These are phyloP conservation scores for Neolamprologus hecqui DNA, from an alignment of 2,113 vertebrate species.

Conservation along the genomic window DNA sequence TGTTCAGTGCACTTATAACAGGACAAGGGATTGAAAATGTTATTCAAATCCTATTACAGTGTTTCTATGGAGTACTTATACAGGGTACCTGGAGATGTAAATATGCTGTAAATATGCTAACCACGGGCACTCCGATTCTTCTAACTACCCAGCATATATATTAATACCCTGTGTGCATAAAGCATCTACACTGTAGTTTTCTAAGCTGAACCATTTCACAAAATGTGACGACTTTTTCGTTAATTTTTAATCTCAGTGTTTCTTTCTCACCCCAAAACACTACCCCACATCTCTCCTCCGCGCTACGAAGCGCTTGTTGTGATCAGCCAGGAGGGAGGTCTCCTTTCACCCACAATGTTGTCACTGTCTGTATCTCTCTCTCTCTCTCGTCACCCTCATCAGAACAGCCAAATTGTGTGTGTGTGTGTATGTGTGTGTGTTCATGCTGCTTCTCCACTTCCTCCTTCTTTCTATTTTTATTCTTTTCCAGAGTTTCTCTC, in stretches of 20 bases:
- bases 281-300: not conserved
- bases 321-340: not conserved
- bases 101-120: not conserved
- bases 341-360: conserved; percentile 33
- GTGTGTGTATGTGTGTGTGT: not conserved
- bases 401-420: not conserved
- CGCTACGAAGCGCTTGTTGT: conserved; percentile 1
- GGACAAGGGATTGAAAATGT: not conserved
- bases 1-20: not conserved
- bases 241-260: not conserved
- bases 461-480: conserved; percentile 15
- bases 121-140: not conserved
- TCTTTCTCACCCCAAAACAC: not conserved
- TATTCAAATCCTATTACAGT: not conserved
- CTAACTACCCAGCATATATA: not conserved
- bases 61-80: not conserved
- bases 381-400: not conserved
- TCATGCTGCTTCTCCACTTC: not conserved
- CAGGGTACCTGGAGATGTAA: not conserved
- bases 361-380: conserved; percentile 12
- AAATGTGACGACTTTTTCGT: not conserved
- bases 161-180: not conserved
- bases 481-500: conserved; percentile 16
- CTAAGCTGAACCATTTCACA: not conserved
- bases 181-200: not conserved